Evolutionary conservation across 35 echinoderm and acorn worm genomes (phyloP).

Genomic region (Heliocidaris tuberculata): DNA sequence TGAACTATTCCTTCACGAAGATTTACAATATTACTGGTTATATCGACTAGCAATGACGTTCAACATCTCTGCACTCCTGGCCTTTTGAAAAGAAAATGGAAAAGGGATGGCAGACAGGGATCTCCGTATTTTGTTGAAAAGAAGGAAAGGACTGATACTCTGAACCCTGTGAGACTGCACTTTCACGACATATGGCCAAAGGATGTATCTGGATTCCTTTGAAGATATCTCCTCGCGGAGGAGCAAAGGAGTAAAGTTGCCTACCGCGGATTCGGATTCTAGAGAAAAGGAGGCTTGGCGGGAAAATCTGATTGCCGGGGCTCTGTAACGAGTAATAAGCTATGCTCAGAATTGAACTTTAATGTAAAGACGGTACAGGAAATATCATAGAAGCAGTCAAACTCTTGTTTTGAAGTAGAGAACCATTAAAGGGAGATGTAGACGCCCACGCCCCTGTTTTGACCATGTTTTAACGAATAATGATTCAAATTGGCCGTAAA

Average conservation of each 20-base stretch:
- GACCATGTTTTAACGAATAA: conserved; percentile 12
- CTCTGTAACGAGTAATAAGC: conserved; percentile 21
- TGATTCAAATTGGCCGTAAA: conserved; percentile 5
- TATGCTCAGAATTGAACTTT: conserved; percentile 12
- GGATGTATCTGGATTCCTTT: conserved; percentile 9
- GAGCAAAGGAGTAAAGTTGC: neutral
- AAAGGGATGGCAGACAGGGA: conserved; percentile 3
- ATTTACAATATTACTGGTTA: conserved; percentile 32
- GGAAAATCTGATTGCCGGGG: conserved; percentile 15
- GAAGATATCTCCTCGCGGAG: conserved; percentile 2
- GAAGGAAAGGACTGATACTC: neutral
- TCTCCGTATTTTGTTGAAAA: neutral
- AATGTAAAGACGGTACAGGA: neutral
- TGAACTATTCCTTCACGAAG: conserved; percentile 41
- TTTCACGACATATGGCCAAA: conserved; percentile 43
- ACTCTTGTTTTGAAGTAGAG: neutral
- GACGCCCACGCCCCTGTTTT: neutral
- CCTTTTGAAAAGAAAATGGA: neutral
- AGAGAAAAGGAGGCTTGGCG: neutral
- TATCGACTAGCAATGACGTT: conserved; percentile 1
- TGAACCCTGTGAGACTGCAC: conserved; percentile 24
- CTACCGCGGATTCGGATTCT: neutral
- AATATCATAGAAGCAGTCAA: neutral
- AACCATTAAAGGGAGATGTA: neutral
- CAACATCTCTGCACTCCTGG: neutral